These are phyloP conservation scores for Nebria brevicollis DNA, from an alignment of 2,888 invertebrate genomes.

Conservation along the genomic window DNA sequence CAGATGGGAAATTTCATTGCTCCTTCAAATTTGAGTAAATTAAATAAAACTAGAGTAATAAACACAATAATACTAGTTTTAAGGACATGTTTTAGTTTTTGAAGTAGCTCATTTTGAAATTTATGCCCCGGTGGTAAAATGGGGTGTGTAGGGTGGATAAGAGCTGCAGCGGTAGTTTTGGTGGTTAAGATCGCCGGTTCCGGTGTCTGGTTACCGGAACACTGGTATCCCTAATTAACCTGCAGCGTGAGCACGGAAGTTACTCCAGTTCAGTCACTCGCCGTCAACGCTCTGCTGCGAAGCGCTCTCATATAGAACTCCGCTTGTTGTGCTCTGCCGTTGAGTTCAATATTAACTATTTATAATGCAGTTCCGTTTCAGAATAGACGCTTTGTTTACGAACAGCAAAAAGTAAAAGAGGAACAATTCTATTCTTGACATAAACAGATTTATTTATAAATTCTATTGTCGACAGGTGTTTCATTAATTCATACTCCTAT, in stretches of 20 bases:
- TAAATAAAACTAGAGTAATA: too few relatives aligned
- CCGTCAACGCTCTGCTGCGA: not conserved
- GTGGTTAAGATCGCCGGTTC: constrained; percentile 39
- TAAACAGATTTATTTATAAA: not conserved
- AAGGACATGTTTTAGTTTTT: too few relatives aligned
- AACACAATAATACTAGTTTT: too few relatives aligned
- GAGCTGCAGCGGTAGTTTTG: constrained; percentile 15
- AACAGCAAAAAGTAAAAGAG: not conserved
- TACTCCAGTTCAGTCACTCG: not conserved
- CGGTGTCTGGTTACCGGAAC: constrained; percentile 45
- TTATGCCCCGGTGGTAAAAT: too few relatives aligned
- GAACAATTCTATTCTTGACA: not conserved
- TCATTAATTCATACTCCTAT: not conserved
- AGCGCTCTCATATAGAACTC: not conserved
- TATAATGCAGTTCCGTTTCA: constrained; percentile 18
- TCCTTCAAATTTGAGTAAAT: not conserved
- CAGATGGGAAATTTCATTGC: not conserved
- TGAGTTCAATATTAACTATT: constrained; percentile 19
- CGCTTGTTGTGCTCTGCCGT: not conserved
- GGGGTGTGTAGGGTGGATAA: not conserved
- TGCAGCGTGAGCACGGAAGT: constrained; percentile 17
- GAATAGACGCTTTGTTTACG: constrained; percentile 1
- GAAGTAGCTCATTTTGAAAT: not conserved
- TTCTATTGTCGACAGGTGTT: not conserved
- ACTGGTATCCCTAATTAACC: constrained; percentile 43